Evolutionary conservation across 1,140 invertebrate genomes (phyloP), one percentile per base, ranked within the genome.

Genomic region (Acromyrmex echinatior): DNA sequence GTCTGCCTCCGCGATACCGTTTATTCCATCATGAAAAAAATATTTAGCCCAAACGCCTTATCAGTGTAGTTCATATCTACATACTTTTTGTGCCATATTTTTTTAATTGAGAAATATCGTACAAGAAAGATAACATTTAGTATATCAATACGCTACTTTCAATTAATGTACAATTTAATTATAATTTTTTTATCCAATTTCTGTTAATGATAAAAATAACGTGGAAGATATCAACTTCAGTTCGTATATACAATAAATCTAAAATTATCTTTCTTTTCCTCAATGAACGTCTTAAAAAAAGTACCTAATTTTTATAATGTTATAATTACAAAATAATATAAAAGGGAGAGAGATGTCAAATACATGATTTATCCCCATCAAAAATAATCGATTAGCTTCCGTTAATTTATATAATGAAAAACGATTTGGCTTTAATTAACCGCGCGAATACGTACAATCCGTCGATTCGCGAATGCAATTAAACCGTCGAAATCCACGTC

Each of bases 401-500:
- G 3, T 10, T 39, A 35, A 35, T 70, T 10, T 35, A 18, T 35
- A 5, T n/a, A 56, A 28, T 51, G 28, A 31, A 7, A 66, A 31
- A 10, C 14, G 12, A 53, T 51, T 81, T 56, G 31, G 25, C 14
- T 81, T 53, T 9, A 39, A 71, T 70, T 39, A 56, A 28, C 9
- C 12, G n/a, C 58, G 35, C 35, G 7, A 56, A 70, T 70, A 31
- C 25, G 5, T 45, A 56, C 49, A 28, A 18, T 51, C 12, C 35
- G 14, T 35, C 49, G 62, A 12, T 78, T 35, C 49, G 65, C 14
- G 35, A 78, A 63, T 45, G 51, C 14, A 70, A 80, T 80, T 68
- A 79, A 66, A 2, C 28, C 31, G 56, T 77, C 56, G 56, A 66
- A 49, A 62, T 66, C n/a, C 63, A 28, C 66, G 39, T 68, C 12